Conservation (phyloP, 2,113 vertebrate species). For the Rhynchomys soricoides region DNA sequence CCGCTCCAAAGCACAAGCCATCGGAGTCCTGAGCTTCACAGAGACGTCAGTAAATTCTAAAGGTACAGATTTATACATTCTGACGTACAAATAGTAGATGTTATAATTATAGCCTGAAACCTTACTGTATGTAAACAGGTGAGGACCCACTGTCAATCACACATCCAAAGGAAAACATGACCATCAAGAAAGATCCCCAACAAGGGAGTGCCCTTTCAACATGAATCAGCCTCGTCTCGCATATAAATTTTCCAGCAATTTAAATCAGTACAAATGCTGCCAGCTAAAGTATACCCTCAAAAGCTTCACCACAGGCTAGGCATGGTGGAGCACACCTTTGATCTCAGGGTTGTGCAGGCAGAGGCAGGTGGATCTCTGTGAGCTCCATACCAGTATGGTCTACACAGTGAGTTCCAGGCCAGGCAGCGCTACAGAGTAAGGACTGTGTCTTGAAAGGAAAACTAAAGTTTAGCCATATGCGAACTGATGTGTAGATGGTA, state of each 20-base stretch:
- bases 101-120: neutral
- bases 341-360: neutral
- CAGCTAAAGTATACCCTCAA: conserved; percentile 25
- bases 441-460: neutral
- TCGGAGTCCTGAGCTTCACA: neutral
- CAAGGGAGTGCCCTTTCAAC: neutral
- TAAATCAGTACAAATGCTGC: conserved; percentile 49
- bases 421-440: neutral
- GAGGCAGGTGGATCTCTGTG: neutral
- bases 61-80: no score
- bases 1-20: neutral
- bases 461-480: neutral
- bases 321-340: no score
- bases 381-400: neutral
- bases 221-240: neutral
- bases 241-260: neutral
- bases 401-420: neutral
- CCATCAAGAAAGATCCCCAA: neutral
- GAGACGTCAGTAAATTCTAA: neutral
- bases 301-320: conserved; percentile 65
- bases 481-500: conserved; percentile 71
- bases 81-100: neutral
- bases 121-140: neutral
- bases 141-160: neutral
- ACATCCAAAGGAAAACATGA: conserved; percentile 10